These are phyloP conservation scores for Boulengeromyrus knoepffleri DNA, from an alignment of 2,113 vertebrate genomes.

Conservation along the genomic window DNA sequence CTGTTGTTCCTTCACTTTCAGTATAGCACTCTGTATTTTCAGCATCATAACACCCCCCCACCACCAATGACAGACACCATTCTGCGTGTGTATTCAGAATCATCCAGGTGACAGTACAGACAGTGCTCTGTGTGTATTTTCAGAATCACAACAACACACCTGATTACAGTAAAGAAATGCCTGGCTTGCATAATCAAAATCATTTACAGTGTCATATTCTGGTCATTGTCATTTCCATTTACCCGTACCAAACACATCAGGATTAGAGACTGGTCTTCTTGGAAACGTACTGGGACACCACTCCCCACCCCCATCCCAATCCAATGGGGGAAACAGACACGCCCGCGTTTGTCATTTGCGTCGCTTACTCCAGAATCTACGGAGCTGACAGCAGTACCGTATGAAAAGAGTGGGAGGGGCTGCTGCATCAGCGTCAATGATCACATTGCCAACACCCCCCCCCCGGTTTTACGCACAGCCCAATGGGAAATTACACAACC, in stretches of 20 bases:
- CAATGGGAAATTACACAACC: not conserved
- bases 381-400: constrained; percentile 26
- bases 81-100: not conserved
- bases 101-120: not conserved
- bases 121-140: not conserved
- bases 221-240: not conserved
- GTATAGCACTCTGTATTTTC: not conserved
- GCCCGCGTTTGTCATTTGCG: constrained; percentile 6
- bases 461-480: not conserved
- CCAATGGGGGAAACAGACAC: not conserved
- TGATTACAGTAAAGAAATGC: not conserved
- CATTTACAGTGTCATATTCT: not conserved
- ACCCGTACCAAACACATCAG: not conserved
- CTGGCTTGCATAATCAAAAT: not conserved
- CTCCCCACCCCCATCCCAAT: not conserved
- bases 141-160: not conserved
- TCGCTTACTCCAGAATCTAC: constrained; percentile 17
- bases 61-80: not conserved
- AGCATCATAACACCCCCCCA: not conserved
- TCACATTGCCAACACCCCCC: not conserved
- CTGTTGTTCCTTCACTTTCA: not conserved
- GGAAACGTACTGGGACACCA: not conserved
- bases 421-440: not conserved
- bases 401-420: not conserved
- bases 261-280: not conserved